Evolutionary conservation across 2,797 vertebrate genomes (phyloP).

Genomic region (Xenopus petersii): DNA sequence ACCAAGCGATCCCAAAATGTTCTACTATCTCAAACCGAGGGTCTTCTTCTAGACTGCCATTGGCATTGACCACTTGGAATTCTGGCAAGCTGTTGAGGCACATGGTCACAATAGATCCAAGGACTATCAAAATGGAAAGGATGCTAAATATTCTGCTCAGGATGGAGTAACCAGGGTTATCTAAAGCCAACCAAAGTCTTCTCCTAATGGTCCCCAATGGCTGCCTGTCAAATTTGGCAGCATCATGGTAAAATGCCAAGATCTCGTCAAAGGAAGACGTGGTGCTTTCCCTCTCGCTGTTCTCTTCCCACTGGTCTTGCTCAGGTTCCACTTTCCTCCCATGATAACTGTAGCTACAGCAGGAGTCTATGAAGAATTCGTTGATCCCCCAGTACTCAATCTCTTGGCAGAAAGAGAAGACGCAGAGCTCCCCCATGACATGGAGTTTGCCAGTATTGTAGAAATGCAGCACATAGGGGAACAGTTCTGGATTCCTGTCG

Average conservation of each 20-base stretch:
- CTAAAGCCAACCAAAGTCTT: constrained; percentile 90
- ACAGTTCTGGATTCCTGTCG: constrained; percentile 90
- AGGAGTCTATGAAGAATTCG: constrained; percentile 95
- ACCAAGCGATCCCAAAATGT: constrained; percentile 95
- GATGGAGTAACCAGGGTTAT: constrained; percentile 91
- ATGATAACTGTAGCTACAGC: constrained; percentile 91
- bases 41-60: constrained; percentile 78
- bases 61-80: constrained; percentile 76
- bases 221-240: constrained; percentile 89
- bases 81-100: constrained; percentile 95
- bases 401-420: constrained; percentile 98
- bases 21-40: constrained; percentile 90
- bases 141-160: constrained; percentile 88
- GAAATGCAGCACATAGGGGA: constrained; percentile 93
- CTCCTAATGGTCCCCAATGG: constrained; percentile 81
- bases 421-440: constrained; percentile 92
- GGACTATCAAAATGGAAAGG: constrained; percentile 88
- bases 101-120: constrained; percentile 94
- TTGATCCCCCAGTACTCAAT: constrained; percentile 99
- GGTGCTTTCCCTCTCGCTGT: constrained; percentile 88
- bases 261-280: constrained; percentile 92
- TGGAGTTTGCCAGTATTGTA: constrained; percentile 93
- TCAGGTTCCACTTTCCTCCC: constrained; percentile 91
- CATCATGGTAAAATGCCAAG: constrained; percentile 88
- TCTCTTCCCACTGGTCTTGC: constrained; percentile 84